Percentiles rank a stretch among this genome's conserved stretches.
Evolutionary conservation across 2,113 vertebrate species (phyloP).

Genomic region (Porphyrio hochstetteri): DNA sequence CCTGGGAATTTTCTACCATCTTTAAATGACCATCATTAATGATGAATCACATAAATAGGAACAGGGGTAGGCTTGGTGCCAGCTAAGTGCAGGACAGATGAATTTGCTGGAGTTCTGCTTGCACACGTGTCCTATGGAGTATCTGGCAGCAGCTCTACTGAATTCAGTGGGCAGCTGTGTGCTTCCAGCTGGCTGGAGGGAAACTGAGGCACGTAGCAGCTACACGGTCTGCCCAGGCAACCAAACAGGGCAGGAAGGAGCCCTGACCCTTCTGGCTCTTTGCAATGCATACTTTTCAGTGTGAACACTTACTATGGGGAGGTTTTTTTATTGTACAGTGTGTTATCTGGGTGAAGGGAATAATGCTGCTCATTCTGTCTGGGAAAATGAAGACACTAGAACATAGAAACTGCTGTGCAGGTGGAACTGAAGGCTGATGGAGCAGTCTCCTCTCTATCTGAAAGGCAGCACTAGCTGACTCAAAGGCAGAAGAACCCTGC

Average conservation of each 20-base stretch:
- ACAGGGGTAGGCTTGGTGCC: background rate
- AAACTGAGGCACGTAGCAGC: background rate
- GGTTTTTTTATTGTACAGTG: background rate
- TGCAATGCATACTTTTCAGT: rapidly evolving
- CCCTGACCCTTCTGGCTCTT: background rate
- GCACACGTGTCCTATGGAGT: background rate
- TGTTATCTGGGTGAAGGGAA: background rate
- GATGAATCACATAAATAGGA: background rate
- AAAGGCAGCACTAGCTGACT: background rate
- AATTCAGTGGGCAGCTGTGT: rapidly evolving
- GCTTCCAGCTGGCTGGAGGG: background rate
- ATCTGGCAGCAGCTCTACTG: background rate
- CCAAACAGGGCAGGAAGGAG: background rate
- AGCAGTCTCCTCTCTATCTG: background rate
- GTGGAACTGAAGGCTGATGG: background rate
- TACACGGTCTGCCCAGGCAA: background rate
- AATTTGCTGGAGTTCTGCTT: background rate
- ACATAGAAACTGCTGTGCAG: background rate
- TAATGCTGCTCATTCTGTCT: background rate
- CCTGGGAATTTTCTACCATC: background rate
- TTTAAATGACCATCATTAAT: background rate
- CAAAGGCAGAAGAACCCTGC: background rate
- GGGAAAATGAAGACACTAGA: background rate
- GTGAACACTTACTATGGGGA: background rate
- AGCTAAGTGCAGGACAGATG: background rate